Percentiles rank a stretch among this genome's conserved stretches.
Evolutionary conservation across 1,140 invertebrate genomes (phyloP).

Genomic region (Lerema accius): DNA sequence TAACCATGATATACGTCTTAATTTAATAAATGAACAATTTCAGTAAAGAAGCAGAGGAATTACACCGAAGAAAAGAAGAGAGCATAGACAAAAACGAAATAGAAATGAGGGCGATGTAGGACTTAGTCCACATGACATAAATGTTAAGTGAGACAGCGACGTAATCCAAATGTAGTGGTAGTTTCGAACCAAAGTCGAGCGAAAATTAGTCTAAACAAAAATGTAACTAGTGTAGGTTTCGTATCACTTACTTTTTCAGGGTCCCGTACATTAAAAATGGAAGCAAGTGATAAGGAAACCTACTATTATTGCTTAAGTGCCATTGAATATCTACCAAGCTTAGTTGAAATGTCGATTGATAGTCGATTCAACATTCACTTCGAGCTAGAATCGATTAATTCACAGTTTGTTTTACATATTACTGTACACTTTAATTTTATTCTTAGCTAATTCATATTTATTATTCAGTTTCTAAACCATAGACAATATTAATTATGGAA

Average conservation of each 20-base stretch:
- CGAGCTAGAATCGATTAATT: not conserved
- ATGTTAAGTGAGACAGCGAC: conserved; percentile 29
- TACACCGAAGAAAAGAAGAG: conserved; percentile 69
- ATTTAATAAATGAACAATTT: conserved; percentile 31
- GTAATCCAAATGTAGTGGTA: conserved; percentile 74
- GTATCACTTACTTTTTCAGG: conserved; percentile 15
- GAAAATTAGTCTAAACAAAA: conserved; percentile 58
- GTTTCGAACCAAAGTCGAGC: conserved; percentile 75
- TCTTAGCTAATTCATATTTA: conserved; percentile 19
- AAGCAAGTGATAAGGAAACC: conserved; percentile 8
- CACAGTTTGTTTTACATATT: conserved; percentile 4
- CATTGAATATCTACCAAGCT: conserved; percentile 52
- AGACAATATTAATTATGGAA: too few species aligned
- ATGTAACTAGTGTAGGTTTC: conserved; percentile 26
- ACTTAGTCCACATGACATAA: conserved; percentile 6
- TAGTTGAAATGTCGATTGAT: conserved; percentile 28
- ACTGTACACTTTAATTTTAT: conserved; percentile 8
- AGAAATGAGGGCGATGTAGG: conserved; percentile 70
- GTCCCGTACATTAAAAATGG: conserved; percentile 7
- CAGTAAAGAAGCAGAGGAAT: conserved; percentile 76
- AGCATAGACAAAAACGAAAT: conserved; percentile 60
- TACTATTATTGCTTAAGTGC: conserved; percentile 53
- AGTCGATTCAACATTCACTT: conserved; percentile 2
- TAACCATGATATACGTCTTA: too few species aligned
- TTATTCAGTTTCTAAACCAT: conserved; percentile 1